phyloP scores from a whole-genome alignment of 2,113 vertebrate genomes.

The Neopipo cinnamomea region DNA sequence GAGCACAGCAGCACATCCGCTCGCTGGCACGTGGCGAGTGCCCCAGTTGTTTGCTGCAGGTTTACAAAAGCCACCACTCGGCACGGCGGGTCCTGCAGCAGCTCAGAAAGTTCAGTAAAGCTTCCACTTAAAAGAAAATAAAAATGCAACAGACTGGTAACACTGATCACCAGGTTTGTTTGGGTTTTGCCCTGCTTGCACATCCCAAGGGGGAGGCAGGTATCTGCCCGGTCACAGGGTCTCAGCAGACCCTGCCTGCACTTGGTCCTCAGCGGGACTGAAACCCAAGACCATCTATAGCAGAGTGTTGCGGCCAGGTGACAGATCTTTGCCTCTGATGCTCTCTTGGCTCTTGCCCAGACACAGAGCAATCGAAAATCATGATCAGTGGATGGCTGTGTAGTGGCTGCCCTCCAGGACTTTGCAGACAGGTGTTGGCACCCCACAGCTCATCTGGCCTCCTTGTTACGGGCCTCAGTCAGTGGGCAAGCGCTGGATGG shows the following conservation, averaged over 20 bases:
- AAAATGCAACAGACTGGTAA: not conserved
- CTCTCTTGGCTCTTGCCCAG: not conserved
- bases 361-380: not conserved
- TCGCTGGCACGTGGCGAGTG: rapidly evolving
- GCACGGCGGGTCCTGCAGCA: not conserved
- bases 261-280: not conserved
- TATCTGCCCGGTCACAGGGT: not conserved
- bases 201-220: not conserved
- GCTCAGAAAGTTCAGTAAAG: not conserved
- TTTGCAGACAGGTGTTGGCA: rapidly evolving
- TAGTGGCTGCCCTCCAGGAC: not conserved
- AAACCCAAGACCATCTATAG: not conserved
- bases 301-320: not conserved
- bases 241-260: not conserved
- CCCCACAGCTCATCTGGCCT: rapidly evolving
- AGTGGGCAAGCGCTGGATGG: rapidly evolving
- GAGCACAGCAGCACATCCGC: not conserved
- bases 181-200: not conserved
- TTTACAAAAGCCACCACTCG: not conserved
- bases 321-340: not conserved
- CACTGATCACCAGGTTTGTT: not conserved
- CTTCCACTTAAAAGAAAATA: not conserved
- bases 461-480: not conserved
- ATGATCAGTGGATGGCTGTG: not conserved
- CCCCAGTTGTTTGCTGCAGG: not conserved